These are phyloP conservation scores for Phytoseiulus persimilis DNA, from an alignment of 2,888 invertebrate genomes.

Conservation along the genomic window DNA sequence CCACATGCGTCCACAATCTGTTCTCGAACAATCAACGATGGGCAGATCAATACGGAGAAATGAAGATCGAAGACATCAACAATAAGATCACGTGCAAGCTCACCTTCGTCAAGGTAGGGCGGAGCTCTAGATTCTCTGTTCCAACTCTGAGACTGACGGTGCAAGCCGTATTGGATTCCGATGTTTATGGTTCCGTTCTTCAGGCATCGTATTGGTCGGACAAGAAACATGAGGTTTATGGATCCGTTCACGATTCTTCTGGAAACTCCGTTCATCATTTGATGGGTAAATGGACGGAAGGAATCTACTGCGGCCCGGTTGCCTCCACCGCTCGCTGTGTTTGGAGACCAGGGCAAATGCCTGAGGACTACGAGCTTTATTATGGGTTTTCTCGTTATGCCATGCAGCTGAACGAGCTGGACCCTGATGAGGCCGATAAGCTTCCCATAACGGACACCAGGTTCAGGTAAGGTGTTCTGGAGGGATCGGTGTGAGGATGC, in stretches of 20 bases:
- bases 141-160: background rate
- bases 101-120: slow-evolving; percentile 65
- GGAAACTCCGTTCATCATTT: slow-evolving; percentile 59
- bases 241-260: slow-evolving; percentile 56
- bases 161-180: background rate
- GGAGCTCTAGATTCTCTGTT: slow-evolving; percentile 44
- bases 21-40: slow-evolving; percentile 68
- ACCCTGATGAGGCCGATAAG: slow-evolving; percentile 57
- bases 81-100: slow-evolving; percentile 63
- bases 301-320: slow-evolving; percentile 62
- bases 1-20: slow-evolving; percentile 74
- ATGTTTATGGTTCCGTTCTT: slow-evolving; percentile 41
- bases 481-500: too few species aligned
- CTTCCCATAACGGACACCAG: slow-evolving; percentile 69
- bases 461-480: slow-evolving; percentile 52
- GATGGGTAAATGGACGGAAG: slow-evolving; percentile 74
- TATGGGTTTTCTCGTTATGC: slow-evolving; percentile 78
- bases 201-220: slow-evolving; percentile 70
- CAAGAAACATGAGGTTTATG: slow-evolving; percentile 67
- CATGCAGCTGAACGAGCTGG: slow-evolving; percentile 70
- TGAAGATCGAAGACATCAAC: slow-evolving; percentile 60
- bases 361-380: slow-evolving; percentile 67
- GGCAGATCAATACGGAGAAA: slow-evolving; percentile 78
- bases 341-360: slow-evolving; percentile 70
- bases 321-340: slow-evolving; percentile 64